Evolutionary conservation across 1,140 invertebrate species (phyloP).

Genomic region (Nephila pilipes): DNA sequence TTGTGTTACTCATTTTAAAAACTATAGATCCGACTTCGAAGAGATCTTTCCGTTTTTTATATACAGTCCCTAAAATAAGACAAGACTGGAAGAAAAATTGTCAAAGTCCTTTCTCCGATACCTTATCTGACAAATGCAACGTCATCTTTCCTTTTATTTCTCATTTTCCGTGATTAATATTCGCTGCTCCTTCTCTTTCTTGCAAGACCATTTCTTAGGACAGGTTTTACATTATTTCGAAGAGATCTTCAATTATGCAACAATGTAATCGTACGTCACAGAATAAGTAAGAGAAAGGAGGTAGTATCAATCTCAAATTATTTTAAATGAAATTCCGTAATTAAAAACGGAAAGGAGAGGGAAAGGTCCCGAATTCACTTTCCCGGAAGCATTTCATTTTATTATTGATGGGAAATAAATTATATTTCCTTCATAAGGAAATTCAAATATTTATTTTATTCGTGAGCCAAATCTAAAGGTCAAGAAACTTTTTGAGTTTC

Average conservation of each 20-base stretch:
- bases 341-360: constrained; percentile 38
- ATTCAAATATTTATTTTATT: too few relatives aligned
- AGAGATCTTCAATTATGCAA: constrained; percentile 69
- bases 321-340: constrained; percentile 53
- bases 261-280: constrained; percentile 44
- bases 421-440: too few relatives aligned
- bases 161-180: constrained; percentile 73
- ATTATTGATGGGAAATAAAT: neutral
- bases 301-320: constrained; percentile 56
- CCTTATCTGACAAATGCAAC: constrained; percentile 70
- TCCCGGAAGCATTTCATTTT: neutral
- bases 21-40: neutral
- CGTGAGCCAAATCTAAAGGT: too few relatives aligned
- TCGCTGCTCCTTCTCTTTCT: constrained; percentile 24
- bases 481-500: too few relatives aligned
- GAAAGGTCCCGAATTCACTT: neutral
- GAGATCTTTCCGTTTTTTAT: neutral
- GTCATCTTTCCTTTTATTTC: constrained; percentile 70
- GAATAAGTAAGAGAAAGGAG: constrained; percentile 60
- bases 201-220: constrained; percentile 37
- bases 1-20: too few relatives aligned
- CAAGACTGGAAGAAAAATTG: constrained; percentile 42
- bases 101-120: constrained; percentile 59
- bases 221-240: constrained; percentile 1
- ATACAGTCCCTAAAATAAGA: constrained; percentile 10